These are phyloP conservation scores for Eumerus sabulonum DNA, from an alignment of 2,888 invertebrate genomes.

Conservation along the genomic window DNA sequence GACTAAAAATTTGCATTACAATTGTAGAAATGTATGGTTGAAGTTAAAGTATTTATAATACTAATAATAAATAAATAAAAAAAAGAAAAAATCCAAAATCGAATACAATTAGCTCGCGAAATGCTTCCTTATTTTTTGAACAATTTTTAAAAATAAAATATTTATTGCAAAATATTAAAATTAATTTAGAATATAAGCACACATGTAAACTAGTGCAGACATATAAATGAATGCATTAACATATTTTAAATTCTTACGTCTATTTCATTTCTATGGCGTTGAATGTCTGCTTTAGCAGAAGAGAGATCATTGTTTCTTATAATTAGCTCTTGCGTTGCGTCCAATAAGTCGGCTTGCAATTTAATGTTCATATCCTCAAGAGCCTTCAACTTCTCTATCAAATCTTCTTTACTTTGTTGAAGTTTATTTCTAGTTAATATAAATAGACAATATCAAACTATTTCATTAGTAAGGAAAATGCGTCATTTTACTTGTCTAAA, in stretches of 20 bases:
- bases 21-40: no score
- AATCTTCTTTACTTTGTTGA: conserved; percentile 78
- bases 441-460: background rate
- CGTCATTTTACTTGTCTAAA: conserved; percentile 81
- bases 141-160: no score
- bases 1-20: no score
- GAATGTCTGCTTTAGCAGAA: conserved; percentile 80
- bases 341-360: conserved; percentile 81
- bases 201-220: no score
- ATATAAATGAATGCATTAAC: no score
- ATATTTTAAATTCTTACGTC: conserved; percentile 80
- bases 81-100: no score
- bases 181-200: no score
- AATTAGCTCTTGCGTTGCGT: conserved; percentile 80
- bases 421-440: conserved; percentile 75
- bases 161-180: no score
- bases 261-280: conserved; percentile 81
- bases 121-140: no score
- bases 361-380: conserved; percentile 81
- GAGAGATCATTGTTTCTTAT: conserved; percentile 80
- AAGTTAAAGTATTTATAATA: no score
- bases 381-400: conserved; percentile 80
- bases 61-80: no score
- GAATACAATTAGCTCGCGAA: no score
- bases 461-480: conserved; percentile 55